A percentile compares a stretch with the other conserved stretches of the same genome.
Evolutionary conservation across 2,797 vertebrate species (phyloP).

Genomic region (Crotalus adamanteus): DNA sequence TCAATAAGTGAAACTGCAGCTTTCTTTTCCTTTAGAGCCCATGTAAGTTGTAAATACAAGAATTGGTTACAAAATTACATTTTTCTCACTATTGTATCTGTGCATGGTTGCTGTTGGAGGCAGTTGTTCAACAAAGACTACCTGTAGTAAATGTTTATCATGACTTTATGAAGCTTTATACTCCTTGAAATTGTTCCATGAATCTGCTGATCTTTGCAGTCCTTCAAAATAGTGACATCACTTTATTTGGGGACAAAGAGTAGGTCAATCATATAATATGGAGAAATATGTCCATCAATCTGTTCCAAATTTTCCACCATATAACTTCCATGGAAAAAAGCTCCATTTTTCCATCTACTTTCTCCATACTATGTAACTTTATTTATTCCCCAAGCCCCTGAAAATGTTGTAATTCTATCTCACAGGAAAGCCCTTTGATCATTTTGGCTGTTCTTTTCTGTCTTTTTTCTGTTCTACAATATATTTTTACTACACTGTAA

Average conservation of each 20-base stretch:
- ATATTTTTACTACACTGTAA: not conserved
- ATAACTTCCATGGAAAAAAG: not conserved
- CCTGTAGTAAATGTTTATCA: not conserved
- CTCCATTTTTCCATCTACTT: not conserved
- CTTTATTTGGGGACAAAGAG: not conserved
- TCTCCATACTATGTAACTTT: not conserved
- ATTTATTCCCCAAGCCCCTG: not conserved
- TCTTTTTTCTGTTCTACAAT: not conserved
- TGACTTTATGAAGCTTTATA: not conserved
- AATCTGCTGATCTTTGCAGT: not conserved
- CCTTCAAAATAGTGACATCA: not conserved
- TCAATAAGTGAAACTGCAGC: not conserved
- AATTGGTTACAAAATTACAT: not conserved
- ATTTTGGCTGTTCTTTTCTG: not conserved
- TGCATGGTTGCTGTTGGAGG: not conserved
- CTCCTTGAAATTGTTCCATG: not conserved
- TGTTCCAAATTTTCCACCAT: not conserved
- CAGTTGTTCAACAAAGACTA: not conserved
- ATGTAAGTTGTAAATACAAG: not conserved
- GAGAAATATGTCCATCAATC: not conserved
- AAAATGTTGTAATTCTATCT: not conserved
- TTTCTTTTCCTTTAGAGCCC: not conserved
- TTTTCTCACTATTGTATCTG: not conserved
- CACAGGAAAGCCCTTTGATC: not conserved
- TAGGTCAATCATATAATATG: not conserved